Evolutionary conservation across 2,888 invertebrate genomes (phyloP).

Genomic region (Dicyrtoma fusca): DNA sequence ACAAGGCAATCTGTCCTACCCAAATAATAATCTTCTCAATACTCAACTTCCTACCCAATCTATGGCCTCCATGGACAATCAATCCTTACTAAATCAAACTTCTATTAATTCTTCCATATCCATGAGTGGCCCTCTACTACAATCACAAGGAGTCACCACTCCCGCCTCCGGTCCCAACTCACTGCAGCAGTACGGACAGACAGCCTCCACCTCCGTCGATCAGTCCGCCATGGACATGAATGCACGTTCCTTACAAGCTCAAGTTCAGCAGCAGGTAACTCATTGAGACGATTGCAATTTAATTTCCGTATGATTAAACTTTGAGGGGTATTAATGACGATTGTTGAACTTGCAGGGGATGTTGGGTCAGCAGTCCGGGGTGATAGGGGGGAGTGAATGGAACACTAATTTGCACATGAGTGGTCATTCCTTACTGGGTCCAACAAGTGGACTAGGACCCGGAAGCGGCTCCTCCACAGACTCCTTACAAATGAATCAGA

Average conservation of each 20-base stretch:
- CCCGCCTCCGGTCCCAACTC: neutral
- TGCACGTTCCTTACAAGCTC: slow-evolving; percentile 6
- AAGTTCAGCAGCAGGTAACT: slow-evolving; percentile 37
- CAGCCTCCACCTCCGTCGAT: slow-evolving; percentile 35
- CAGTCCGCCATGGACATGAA: neutral
- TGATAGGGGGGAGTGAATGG: slow-evolving; percentile 39
- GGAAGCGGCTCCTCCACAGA: slow-evolving; percentile 13
- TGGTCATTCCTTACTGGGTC: slow-evolving; percentile 40
- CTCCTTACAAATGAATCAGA: neutral
- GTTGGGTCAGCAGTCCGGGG: slow-evolving; percentile 5
- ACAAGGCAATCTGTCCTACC: slow-evolving; percentile 46
- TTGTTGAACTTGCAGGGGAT: slow-evolving; percentile 2
- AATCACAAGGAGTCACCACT: slow-evolving; percentile 12
- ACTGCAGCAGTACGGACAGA: slow-evolving; percentile 31
- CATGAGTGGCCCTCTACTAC: slow-evolving; percentile 5
- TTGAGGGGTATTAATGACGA: neutral
- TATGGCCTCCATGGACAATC: slow-evolving; percentile 51
- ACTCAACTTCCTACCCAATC: slow-evolving; percentile 42
- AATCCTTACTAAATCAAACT: slow-evolving; percentile 45
- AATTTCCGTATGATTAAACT: too few relatives aligned
- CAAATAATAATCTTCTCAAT: slow-evolving; percentile 48
- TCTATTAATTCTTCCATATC: slow-evolving; percentile 44
- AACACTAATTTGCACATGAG: slow-evolving; percentile 45
- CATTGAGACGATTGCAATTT: neutral
- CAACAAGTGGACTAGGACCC: slow-evolving; percentile 30